phyloP scores from a whole-genome alignment of 2,797 vertebrate genomes.

The Amniataba percoides region DNA sequence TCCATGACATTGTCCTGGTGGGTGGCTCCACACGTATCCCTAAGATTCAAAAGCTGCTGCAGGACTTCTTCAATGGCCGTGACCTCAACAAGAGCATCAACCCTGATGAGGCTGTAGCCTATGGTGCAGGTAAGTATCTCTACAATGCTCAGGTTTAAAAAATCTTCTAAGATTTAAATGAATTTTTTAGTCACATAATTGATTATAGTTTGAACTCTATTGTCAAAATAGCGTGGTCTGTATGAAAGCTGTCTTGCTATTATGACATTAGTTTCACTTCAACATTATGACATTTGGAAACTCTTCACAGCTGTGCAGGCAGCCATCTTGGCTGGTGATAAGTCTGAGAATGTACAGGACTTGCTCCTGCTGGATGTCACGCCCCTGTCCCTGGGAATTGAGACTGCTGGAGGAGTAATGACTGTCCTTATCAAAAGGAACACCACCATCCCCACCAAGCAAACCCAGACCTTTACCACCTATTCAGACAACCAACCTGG shows the following conservation, averaged over 20 bases:
- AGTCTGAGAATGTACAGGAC: constrained; percentile 90
- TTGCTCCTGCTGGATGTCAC: constrained; percentile 88
- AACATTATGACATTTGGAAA: constrained; percentile 13
- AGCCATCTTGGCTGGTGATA: constrained; percentile 88
- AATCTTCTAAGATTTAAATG: too few species aligned
- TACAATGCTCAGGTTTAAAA: not conserved
- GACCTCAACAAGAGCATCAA: constrained; percentile 90
- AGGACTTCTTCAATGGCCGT: constrained; percentile 88
- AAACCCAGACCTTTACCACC: constrained; percentile 89
- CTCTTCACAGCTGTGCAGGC: constrained; percentile 86
- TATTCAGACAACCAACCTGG: constrained; percentile 89
- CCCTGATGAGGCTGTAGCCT: constrained; percentile 88
- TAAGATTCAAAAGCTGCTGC: constrained; percentile 89
- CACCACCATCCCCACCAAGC: constrained; percentile 89
- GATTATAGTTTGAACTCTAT: not conserved
- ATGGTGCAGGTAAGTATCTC: constrained; percentile 82
- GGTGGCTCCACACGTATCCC: constrained; percentile 89
- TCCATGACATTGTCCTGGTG: constrained; percentile 88
- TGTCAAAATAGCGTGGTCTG: not conserved
- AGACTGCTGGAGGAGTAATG: constrained; percentile 90
- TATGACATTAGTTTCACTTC: constrained; percentile 11
- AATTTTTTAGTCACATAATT: not conserved
- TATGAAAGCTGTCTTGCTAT: not conserved
- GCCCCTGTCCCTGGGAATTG: constrained; percentile 88
- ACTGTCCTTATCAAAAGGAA: constrained; percentile 90